These are phyloP conservation scores for Parnassius orleans DNA, from an alignment of 2,888 invertebrate species.

Conservation along the genomic window DNA sequence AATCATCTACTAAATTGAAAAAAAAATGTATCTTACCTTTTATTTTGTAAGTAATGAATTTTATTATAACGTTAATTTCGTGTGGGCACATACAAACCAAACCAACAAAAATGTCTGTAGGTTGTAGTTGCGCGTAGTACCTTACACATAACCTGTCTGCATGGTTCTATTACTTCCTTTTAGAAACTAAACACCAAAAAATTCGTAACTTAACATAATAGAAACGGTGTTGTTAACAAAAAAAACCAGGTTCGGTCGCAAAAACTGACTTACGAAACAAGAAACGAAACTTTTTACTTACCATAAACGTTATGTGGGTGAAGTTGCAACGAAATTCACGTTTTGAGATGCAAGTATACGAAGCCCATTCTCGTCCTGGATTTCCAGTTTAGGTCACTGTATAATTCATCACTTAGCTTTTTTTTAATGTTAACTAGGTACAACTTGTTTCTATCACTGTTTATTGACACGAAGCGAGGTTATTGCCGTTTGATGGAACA, in stretches of 20 bases:
- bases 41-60: no score
- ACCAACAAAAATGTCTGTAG: no score
- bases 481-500: slow-evolving; percentile 63
- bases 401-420: slow-evolving; percentile 68
- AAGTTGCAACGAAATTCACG: slow-evolving; percentile 59
- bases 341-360: slow-evolving; percentile 53
- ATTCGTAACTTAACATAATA: no score
- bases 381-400: slow-evolving; percentile 69
- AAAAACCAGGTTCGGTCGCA: slow-evolving; percentile 24
- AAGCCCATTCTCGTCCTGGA: slow-evolving; percentile 67
- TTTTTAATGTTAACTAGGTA: slow-evolving; percentile 42
- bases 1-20: no score
- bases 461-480: slow-evolving; percentile 75
- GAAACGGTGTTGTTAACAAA: no score
- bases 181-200: no score
- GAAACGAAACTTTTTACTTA: slow-evolving; percentile 73
- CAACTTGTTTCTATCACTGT: slow-evolving; percentile 70
- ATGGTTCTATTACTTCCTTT: no score
- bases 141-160: no score
- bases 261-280: slow-evolving; percentile 65
- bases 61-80: no score
- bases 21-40: no score
- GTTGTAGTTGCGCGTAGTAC: no score
- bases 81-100: no score
- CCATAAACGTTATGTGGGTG: slow-evolving; percentile 78